Evolutionary conservation across 2,797 vertebrate species (phyloP), one percentile per base, ranked within the genome.

Genomic region (Nothura maculosa): DNA sequence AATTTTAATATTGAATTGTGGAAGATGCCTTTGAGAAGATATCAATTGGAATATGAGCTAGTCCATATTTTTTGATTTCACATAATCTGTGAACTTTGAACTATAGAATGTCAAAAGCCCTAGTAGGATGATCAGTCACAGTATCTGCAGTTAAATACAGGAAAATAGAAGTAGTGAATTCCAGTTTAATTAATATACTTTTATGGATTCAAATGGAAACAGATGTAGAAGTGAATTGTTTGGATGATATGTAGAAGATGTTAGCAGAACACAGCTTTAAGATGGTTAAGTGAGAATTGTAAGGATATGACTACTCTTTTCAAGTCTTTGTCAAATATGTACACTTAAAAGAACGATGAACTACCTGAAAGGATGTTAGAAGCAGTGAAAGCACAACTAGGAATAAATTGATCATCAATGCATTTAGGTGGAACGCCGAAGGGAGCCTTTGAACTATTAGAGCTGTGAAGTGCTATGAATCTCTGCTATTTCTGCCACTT

Each of bases 401-500:
- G 20, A 10, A 12, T 54, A 24, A 78, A 47, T 8, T 63, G 8
- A 1, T 13, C 22, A n/a, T 63, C 6, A 24, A 0, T 48, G 6
- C 5, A 7, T 52, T 0, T 40, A 58, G 1, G 15, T 72, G 81
- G 36, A 66, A 75, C 60, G 38, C 1, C 12, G 16, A 21, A 67
- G 75, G 36, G 27, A 68, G 24, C 6, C 8, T 85, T 85, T 78
- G 69, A 22, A 30, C 8, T 73, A 2, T 13, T 57, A 12, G 12
- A 79, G 19, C 55, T 61, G 21, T 5, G 0, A 84, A 64, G 40
- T n/a, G n/a, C n/a, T n/a, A n/a, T n/a, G n/a, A n/a, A n/a, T n/a
- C n/a, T n/a, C n/a, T n/a, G n/a, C n/a, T n/a, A n/a, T n/a, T n/a
- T n/a, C n/a, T n/a, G n/a, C n/a, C n/a, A n/a, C n/a, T n/a, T n/a